Base-by-base conservation (phyloP, 2,113 vertebrate genomes). In the Podarcis muralis region DNA sequence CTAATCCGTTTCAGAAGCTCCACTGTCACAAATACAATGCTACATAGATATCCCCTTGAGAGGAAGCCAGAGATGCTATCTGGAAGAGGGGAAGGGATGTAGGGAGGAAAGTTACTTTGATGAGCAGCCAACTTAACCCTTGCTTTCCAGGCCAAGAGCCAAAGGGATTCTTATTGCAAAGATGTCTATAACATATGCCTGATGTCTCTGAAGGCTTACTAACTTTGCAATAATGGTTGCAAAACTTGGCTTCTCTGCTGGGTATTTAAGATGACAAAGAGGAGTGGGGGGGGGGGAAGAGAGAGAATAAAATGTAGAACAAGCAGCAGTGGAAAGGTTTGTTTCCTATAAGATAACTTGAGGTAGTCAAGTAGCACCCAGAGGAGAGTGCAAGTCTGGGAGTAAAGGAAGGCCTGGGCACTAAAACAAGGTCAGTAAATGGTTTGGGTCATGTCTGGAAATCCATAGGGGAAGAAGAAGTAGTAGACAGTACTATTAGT, bases 131-230 rank as follows among this genome's bases (percentile, higher is more conserved):
- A 93, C 83, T 96, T 96, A 96, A 96, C 95, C 88, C 94, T 91
- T 95, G 0, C 1, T 94, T 94, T 95, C 93, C 94, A 95, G 94
- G 94, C 84, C 0, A 8, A 0, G 0, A 86, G 93, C 94, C 95
- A 92, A 94, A 86, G 69, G 84, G 85, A 89, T 92, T 91, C 93
- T 93, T 0, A 93, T 93, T 0, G 0, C 83, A 91, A 94, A 93
- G 95, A 94, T 94, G 93, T 88, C 81, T 94, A 85, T 94, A 95
- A 93, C 94, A 94, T 92, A 94, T 93, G 93, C 89, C 92, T 89
- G 90, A 90, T 90, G 91, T 94, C 95, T 94, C 95, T 69, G 85
- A 95, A 95, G 95, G 90, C 89, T 95, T 95, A 93, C 95, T 95
- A 92, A 91, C 90, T 93, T 81, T 83, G 88, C 91, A 94, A 90